A percentile compares a stretch with the other conserved stretches of the same genome.
Conservation (phyloP, 2,888 invertebrate species). For the Cryptus viduatorius region DNA sequence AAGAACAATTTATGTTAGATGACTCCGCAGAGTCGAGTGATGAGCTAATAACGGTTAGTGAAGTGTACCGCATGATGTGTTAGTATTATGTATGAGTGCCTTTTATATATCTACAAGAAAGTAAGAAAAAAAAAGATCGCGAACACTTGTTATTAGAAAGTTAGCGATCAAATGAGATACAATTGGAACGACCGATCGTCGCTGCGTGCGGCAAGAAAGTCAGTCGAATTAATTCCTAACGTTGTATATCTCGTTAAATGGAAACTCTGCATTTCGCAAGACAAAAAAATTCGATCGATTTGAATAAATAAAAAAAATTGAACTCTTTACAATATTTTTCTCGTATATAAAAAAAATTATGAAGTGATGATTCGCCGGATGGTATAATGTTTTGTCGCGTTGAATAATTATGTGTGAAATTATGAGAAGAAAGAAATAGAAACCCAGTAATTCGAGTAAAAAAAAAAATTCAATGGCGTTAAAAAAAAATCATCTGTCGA, state of each 20-base stretch:
- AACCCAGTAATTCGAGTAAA: too few species aligned
- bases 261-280: slow-evolving; percentile 9
- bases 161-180: slow-evolving; percentile 27
- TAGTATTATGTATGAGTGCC: slow-evolving; percentile 53
- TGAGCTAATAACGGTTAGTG: slow-evolving; percentile 24
- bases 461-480: too few species aligned
- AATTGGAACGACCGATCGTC: slow-evolving; percentile 19
- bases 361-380: neutral
- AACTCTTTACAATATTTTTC: neutral
- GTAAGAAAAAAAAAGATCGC: slow-evolving; percentile 32
- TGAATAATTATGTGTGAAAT: neutral
- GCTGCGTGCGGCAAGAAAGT: slow-evolving; percentile 8
- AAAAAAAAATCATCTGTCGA: neutral
- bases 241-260: neutral
- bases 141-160: slow-evolving; percentile 51
- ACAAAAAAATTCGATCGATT: neutral
- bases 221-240: slow-evolving; percentile 7
- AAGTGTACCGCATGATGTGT: slow-evolving; percentile 45
- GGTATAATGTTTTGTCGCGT: neutral
- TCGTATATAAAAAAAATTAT: neutral
- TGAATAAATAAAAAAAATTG: slow-evolving; percentile 6
- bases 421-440: too few species aligned
- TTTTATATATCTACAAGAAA: slow-evolving; percentile 9
- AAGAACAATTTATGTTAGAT: slow-evolving; percentile 30
- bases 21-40: slow-evolving; percentile 11